These are phyloP conservation scores for Sarcoramphus papa DNA, from an alignment of 2,797 vertebrate species.

Conservation along the genomic window DNA sequence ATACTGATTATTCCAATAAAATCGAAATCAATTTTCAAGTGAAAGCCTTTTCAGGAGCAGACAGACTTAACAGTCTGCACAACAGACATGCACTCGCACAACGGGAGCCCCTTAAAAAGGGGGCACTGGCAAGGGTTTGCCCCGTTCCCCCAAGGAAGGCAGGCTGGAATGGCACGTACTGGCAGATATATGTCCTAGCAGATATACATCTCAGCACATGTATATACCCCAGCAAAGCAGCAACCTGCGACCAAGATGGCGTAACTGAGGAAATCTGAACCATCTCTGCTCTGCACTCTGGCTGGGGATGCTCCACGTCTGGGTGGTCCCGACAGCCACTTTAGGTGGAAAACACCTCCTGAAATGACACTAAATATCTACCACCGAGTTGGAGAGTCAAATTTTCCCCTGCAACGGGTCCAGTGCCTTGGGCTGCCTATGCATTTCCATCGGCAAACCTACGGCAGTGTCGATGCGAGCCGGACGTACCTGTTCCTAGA, in stretches of 20 bases:
- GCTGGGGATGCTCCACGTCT: accelerated
- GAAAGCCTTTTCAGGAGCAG: neutral
- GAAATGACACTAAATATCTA: neutral
- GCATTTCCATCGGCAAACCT: neutral
- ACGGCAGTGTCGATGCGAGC: accelerated
- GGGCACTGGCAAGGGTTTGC: neutral
- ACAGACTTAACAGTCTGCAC: neutral
- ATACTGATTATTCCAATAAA: constrained; percentile 48
- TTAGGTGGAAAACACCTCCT: neutral
- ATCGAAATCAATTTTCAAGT: constrained; percentile 15
- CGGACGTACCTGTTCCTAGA: accelerated
- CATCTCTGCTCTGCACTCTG: neutral
- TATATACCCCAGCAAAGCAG: neutral
- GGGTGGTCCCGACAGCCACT: accelerated
- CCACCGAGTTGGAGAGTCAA: accelerated
- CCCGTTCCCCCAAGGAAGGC: accelerated
- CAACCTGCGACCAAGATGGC: neutral
- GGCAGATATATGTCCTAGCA: neutral
- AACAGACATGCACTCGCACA: accelerated
- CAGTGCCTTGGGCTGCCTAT: accelerated
- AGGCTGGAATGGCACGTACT: neutral
- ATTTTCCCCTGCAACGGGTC: neutral
- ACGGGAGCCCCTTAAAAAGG: neutral
- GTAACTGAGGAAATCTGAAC: neutral
- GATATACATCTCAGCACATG: neutral